Evolutionary conservation across 2,113 vertebrate genomes (phyloP).

Genomic region (Lasiurus cinereus): DNA sequence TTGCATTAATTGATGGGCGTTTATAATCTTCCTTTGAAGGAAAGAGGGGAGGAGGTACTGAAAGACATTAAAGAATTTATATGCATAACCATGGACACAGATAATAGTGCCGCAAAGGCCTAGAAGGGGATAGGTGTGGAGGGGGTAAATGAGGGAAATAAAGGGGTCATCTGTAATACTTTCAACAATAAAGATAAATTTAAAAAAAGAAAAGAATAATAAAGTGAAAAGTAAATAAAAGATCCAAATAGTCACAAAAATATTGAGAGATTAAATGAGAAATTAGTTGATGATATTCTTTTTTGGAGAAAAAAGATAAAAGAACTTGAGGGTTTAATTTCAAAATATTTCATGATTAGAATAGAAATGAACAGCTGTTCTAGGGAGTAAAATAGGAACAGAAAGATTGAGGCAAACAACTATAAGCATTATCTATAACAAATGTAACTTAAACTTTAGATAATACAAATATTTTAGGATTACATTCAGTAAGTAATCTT

Average conservation of each 20-base stretch:
- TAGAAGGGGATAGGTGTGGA: no score
- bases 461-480: not conserved
- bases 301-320: not conserved
- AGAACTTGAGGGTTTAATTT: not conserved
- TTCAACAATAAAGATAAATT: no score
- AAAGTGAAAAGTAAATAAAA: not conserved
- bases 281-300: not conserved
- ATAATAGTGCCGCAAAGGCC: no score
- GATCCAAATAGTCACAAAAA: not conserved
- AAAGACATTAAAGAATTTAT: no score
- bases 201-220: not conserved
- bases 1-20: not conserved
- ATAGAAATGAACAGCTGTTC: not conserved
- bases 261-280: conserved; percentile 11
- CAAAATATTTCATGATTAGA: not conserved
- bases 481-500: not conserved
- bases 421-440: not conserved
- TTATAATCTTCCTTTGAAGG: not conserved
- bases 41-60: not conserved
- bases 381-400: not conserved
- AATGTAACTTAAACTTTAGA: not conserved
- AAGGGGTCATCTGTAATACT: no score
- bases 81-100: no score
- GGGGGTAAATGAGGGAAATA: no score
- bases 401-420: not conserved